Evolutionary conservation across 1,140 invertebrate species (phyloP).

Genomic region (Sarcophaga peregrina): DNA sequence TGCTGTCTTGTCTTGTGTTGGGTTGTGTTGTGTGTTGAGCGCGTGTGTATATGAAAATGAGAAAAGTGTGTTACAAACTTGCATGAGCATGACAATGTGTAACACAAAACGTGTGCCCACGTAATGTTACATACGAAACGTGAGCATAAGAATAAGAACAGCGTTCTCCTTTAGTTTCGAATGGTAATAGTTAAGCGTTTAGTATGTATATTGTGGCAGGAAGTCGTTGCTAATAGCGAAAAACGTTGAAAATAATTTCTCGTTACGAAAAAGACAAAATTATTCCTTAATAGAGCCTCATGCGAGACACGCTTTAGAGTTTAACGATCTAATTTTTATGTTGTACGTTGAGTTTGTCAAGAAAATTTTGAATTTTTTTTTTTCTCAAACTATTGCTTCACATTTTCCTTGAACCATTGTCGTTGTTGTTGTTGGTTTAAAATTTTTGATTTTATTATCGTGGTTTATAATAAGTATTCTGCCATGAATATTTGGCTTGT

Average conservation of each 20-base stretch:
- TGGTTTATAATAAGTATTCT: no score
- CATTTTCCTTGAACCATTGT: no score
- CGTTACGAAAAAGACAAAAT: not conserved
- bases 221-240: not conserved
- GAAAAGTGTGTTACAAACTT: constrained; percentile 38
- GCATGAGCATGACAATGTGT: constrained; percentile 40
- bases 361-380: no score
- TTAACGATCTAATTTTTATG: not conserved
- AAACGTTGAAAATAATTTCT: constrained; percentile 1
- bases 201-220: no score
- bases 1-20: no score
- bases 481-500: no score
- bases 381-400: no score
- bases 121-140: constrained; percentile 7
- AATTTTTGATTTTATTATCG: no score
- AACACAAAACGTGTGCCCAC: constrained; percentile 38
- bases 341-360: not conserved
- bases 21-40: not conserved
- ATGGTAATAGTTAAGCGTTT: no score
- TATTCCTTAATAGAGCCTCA: constrained; percentile 7
- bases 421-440: no score
- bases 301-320: constrained; percentile 5
- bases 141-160: not conserved
- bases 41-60: not conserved
- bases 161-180: constrained; percentile 8